Percentiles rank a stretch among this genome's conserved stretches.
Evolutionary conservation across 2,888 invertebrate species (phyloP).

Genomic region (Danaus chrysippus): DNA sequence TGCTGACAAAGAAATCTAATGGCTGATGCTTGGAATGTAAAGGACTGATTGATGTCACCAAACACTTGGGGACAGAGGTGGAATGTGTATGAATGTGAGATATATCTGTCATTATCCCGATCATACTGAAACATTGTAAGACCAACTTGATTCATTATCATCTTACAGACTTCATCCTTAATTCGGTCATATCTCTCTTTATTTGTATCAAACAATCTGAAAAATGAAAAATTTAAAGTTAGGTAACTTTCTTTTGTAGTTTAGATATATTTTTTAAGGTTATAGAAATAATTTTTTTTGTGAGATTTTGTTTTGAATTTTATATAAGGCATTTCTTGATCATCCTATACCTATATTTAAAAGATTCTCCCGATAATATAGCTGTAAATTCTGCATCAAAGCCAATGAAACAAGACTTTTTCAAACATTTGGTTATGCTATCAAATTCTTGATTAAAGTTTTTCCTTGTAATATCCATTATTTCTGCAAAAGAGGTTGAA

Average conservation of each 20-base stretch:
- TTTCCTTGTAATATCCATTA: slow-evolving; percentile 81
- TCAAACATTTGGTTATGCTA: slow-evolving; percentile 75
- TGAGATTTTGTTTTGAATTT: background rate
- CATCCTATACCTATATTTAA: slow-evolving; percentile 72
- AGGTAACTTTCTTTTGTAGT: background rate
- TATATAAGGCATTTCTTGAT: slow-evolving; percentile 16
- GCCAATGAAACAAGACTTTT: slow-evolving; percentile 80
- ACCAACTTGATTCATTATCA: slow-evolving; percentile 84
- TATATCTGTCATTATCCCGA: slow-evolving; percentile 78
- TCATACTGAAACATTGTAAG: slow-evolving; percentile 82
- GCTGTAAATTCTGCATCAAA: slow-evolving; percentile 88
- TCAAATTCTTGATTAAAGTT: slow-evolving; percentile 81
- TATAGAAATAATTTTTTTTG: background rate
- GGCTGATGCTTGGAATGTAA: slow-evolving; percentile 81
- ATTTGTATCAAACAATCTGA: slow-evolving; percentile 64
- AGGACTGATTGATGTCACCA: slow-evolving; percentile 79
- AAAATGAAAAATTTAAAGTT: slow-evolving; percentile 30
- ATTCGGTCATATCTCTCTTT: slow-evolving; percentile 61
- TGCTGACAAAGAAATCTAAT: slow-evolving; percentile 81
- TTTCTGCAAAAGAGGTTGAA: background rate
- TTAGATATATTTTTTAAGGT: background rate
- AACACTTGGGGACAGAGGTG: slow-evolving; percentile 83
- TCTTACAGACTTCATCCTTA: slow-evolving; percentile 61
- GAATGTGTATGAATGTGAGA: slow-evolving; percentile 82
- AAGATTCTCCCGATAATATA: slow-evolving; percentile 59